Percentiles rank a stretch among this genome's conserved stretches.
Evolutionary conservation across 2,113 vertebrate species (phyloP).

Genomic region (Felis chaus): DNA sequence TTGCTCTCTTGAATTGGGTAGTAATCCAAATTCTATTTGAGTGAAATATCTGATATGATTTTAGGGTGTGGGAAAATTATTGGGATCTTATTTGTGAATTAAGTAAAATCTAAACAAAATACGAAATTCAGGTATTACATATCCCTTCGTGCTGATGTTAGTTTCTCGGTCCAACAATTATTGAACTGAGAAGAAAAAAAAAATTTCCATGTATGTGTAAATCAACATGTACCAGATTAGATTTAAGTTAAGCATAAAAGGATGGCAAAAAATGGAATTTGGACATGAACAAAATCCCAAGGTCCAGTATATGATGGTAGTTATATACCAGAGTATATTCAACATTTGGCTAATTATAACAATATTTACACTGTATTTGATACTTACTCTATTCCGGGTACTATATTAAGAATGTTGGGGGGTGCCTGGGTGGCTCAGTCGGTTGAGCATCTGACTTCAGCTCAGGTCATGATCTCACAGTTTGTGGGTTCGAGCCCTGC

Average conservation of each 20-base stretch:
- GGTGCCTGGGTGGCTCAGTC: too few relatives aligned
- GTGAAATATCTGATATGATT: not conserved
- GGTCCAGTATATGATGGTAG: not conserved
- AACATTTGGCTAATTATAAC: constrained; percentile 1
- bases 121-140: not conserved
- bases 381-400: not conserved
- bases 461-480: too few relatives aligned
- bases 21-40: not conserved
- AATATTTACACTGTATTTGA: not conserved
- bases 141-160: not conserved
- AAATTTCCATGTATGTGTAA: constrained; percentile 16
- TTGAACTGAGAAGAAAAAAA: not conserved
- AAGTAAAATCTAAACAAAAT: constrained; percentile 1
- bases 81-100: not conserved
- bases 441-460: too few relatives aligned
- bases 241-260: constrained; percentile 11
- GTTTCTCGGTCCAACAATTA: constrained; percentile 5
- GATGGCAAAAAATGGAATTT: constrained; percentile 26
- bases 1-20: not conserved
- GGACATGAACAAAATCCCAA: not conserved
- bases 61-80: not conserved
- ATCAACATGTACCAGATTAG: not conserved
- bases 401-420: not conserved
- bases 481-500: too few relatives aligned
- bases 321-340: not conserved